Conservation (phyloP, 2,888 invertebrate species). For the Drosophila infuscata region DNA sequence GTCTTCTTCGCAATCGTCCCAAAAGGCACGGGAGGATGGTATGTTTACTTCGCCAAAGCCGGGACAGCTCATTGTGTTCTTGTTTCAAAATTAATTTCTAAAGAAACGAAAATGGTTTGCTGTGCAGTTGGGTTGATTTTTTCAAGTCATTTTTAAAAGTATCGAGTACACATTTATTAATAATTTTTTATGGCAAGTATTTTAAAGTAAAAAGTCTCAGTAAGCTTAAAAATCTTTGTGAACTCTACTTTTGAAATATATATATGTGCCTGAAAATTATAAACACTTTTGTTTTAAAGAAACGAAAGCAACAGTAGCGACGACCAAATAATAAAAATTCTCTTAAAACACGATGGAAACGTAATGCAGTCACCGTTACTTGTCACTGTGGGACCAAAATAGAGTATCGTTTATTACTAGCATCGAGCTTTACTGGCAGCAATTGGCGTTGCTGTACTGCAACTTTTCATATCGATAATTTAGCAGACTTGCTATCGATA, state of each 20-base stretch:
- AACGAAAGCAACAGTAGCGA: not conserved
- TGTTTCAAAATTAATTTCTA: not conserved
- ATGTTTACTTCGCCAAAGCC: constrained; percentile 84
- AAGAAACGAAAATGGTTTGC: constrained; percentile 3
- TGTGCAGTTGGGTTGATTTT: constrained; percentile 21
- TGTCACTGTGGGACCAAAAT: not conserved
- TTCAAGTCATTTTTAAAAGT: constrained; percentile 61
- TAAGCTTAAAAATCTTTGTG: constrained; percentile 5
- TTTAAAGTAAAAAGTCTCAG: constrained; percentile 17
- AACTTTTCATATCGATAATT: constrained; percentile 27
- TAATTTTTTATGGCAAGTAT: constrained; percentile 20
- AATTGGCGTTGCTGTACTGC: constrained; percentile 6
- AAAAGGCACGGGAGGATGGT: constrained; percentile 84
- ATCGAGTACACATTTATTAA: constrained; percentile 36
- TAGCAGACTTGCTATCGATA: constrained; percentile 37
- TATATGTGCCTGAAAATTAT: not conserved
- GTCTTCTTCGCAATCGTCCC: constrained; percentile 84
- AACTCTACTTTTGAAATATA: not conserved
- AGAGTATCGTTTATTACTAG: not conserved
- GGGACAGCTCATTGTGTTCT: constrained; percentile 76
- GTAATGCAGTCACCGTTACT: not conserved
- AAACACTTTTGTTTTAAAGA: not conserved
- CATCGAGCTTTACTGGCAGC: not conserved
- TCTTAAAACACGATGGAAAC: not conserved
- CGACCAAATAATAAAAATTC: not conserved